Conservation (phyloP, 2,888 invertebrate species). For the Hydrotaea cyrtoneurina region DNA sequence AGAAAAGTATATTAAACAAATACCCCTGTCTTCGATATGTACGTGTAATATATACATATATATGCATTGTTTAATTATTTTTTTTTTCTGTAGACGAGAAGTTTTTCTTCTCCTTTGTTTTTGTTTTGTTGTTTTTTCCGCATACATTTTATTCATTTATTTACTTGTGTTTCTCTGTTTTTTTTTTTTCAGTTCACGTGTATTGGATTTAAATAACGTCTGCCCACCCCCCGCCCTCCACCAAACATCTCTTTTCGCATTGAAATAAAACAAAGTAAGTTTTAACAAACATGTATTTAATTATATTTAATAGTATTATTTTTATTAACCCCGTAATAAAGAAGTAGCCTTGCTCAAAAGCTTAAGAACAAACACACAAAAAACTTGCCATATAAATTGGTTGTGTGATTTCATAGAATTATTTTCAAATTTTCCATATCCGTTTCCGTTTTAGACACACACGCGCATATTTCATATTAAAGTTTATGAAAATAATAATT, state of each 20-base stretch:
- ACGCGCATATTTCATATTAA: too few relatives aligned
- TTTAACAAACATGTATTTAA: slow-evolving; percentile 8
- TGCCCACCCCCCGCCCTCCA: not conserved
- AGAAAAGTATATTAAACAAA: slow-evolving; percentile 27
- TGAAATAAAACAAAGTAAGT: not conserved
- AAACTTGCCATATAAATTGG: not conserved
- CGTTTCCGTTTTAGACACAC: slow-evolving; percentile 6
- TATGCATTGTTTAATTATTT: not conserved
- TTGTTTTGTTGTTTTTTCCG: not conserved
- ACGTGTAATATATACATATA: not conserved
- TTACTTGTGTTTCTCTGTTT: slow-evolving; percentile 1
- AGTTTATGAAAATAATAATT: too few relatives aligned
- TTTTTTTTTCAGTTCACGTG: slow-evolving; percentile 49
- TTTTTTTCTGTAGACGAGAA: not conserved
- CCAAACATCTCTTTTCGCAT: not conserved
- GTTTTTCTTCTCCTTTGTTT: slow-evolving; percentile 8
- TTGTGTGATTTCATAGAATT: slow-evolving; percentile 12
- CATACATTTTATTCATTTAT: not conserved
- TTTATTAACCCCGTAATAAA: not conserved
- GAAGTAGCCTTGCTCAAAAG: not conserved
- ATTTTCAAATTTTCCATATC: slow-evolving; percentile 29
- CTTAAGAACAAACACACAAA: not conserved
- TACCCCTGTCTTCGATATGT: not conserved
- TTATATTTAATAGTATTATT: not conserved
- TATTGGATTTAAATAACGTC: slow-evolving; percentile 52